Conservation (phyloP, 2,113 vertebrate species). For the Cephalophus harveyi region DNA sequence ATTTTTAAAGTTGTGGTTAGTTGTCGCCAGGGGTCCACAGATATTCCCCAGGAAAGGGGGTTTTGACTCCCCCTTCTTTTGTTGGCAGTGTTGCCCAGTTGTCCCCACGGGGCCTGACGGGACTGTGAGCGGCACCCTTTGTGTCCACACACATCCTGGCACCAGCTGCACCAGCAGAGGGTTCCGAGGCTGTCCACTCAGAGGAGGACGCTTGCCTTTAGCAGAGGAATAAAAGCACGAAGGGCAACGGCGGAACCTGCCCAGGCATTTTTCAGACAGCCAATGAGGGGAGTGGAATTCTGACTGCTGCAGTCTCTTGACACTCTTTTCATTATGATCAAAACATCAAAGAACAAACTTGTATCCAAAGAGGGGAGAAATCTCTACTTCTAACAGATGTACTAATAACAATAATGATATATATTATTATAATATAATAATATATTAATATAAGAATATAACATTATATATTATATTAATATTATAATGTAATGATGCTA, state of each 20-base stretch:
- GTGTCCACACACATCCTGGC: rapidly evolving
- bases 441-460: background rate
- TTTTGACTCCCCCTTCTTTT: background rate
- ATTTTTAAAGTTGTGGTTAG: background rate
- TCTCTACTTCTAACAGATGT: background rate
- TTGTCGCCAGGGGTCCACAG: background rate
- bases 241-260: rapidly evolving
- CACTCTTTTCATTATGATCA: background rate
- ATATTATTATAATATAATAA: background rate
- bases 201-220: background rate
- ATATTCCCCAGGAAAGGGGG: background rate
- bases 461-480: background rate
- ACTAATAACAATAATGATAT: background rate
- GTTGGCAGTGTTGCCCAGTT: background rate
- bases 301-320: background rate
- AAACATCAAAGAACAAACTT: background rate
- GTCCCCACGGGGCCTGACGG: too few species aligned
- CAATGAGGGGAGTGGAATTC: background rate
- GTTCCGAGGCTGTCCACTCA: rapidly evolving
- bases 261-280: background rate
- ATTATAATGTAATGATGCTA: background rate
- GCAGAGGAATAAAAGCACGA: background rate
- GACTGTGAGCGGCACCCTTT: background rate
- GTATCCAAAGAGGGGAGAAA: background rate
- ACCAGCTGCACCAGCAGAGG: rapidly evolving